phyloP scores from a whole-genome alignment of 2,797 vertebrate genomes.

The Perodicticus potto region DNA sequence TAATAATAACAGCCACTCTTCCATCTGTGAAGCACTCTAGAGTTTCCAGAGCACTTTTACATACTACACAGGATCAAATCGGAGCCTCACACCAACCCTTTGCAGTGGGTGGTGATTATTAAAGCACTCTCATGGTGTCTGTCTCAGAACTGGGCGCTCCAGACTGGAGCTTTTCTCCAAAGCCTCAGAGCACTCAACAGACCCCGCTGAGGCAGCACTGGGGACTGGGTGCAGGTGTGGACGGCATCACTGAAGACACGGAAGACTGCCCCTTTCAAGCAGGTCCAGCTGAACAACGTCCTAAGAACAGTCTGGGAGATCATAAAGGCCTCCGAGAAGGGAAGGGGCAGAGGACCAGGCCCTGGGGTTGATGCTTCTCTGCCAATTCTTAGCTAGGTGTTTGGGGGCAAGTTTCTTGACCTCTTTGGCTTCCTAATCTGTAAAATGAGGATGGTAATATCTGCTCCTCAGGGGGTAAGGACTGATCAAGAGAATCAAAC shows the following conservation, averaged over 20 bases:
- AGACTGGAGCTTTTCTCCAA: neutral
- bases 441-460: neutral
- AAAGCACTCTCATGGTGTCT: neutral
- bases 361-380: neutral
- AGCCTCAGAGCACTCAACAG: neutral
- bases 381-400: neutral
- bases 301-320: neutral
- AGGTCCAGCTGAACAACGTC: neutral
- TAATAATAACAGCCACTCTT: neutral
- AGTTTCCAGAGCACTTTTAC: neutral
- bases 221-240: neutral
- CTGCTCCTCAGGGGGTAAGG: neutral
- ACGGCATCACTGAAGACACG: neutral
- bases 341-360: neutral
- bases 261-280: neutral
- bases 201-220: neutral
- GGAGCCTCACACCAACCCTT: neutral
- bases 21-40: neutral
- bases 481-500: neutral
- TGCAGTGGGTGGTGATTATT: neutral
- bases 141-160: neutral
- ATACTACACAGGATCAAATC: neutral
- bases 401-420: neutral
- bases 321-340: neutral
- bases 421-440: neutral